Percentiles rank a stretch among this genome's conserved stretches.
These are phyloP conservation scores for Takifugu flavidus DNA, from an alignment of 2,113 vertebrate species.

Conservation along the genomic window DNA sequence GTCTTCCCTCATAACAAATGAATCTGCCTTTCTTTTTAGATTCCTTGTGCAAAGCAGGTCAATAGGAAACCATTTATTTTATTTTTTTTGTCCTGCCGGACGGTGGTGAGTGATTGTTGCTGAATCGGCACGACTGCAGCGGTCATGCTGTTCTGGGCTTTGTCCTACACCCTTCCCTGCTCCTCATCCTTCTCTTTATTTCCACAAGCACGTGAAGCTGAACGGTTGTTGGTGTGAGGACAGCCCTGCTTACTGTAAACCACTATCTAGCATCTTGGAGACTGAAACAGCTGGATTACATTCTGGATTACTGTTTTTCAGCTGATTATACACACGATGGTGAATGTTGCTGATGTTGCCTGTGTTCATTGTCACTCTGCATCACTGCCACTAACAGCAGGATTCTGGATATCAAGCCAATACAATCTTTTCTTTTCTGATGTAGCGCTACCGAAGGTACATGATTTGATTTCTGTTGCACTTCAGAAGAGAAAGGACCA, in stretches of 20 bases:
- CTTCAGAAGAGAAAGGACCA: conserved; percentile 42
- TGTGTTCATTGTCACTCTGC: conserved; percentile 1
- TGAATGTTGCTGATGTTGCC: not conserved
- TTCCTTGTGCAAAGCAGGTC: conserved; percentile 66
- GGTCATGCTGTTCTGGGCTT: conserved; percentile 42
- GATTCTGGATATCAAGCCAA: no score
- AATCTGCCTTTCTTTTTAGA: conserved; percentile 59
- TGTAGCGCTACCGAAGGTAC: not conserved
- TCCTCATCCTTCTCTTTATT: conserved; percentile 27
- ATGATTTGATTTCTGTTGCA: conserved; percentile 6
- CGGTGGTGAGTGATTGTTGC: conserved; percentile 66
- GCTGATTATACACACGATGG: not conserved
- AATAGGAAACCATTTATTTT: conserved; percentile 67
- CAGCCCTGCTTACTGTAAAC: not conserved
- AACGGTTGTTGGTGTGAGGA: conserved; percentile 1
- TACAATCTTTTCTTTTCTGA: no score
- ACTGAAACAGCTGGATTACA: no score
- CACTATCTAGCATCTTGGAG: conserved; percentile 1
- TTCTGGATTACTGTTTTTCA: no score
- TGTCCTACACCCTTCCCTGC: conserved; percentile 48
- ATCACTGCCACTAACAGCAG: not conserved
- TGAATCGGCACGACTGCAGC: conserved; percentile 67
- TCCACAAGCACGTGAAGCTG: conserved; percentile 6
- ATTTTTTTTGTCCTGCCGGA: conserved; percentile 45
- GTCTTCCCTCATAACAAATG: conserved; percentile 64